A percentile compares a stretch with the other conserved stretches of the same genome.
Evolutionary conservation across 2,797 vertebrate species (phyloP).

Genomic region (Triplophysa bombifrons): DNA sequence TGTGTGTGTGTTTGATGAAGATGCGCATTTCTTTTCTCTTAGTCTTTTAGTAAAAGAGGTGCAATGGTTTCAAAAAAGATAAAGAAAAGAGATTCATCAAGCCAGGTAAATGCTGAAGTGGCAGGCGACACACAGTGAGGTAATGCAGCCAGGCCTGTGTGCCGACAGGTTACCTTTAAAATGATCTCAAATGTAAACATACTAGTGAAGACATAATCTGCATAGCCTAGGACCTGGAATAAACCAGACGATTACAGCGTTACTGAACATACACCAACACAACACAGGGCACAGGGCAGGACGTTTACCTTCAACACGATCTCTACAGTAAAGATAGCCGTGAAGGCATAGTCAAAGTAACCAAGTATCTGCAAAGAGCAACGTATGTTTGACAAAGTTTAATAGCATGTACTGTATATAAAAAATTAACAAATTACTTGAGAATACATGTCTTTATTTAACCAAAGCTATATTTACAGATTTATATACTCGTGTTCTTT

Average conservation of each 20-base stretch:
- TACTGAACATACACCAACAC: constrained; percentile 82
- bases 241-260: constrained; percentile 89
- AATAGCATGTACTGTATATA: constrained; percentile 54
- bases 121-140: constrained; percentile 88
- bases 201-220: constrained; percentile 92
- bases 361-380: constrained; percentile 94
- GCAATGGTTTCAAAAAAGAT: constrained; percentile 73
- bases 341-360: constrained; percentile 95
- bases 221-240: constrained; percentile 90
- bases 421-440: background rate
- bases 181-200: constrained; percentile 92
- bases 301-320: constrained; percentile 89
- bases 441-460: background rate
- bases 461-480: background rate
- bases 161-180: constrained; percentile 94
- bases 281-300: constrained; percentile 79
- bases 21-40: constrained; percentile 48
- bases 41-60: constrained; percentile 77
- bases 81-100: constrained; percentile 84
- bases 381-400: constrained; percentile 75
- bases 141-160: constrained; percentile 82
- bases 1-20: constrained; percentile 56
- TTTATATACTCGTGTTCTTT: background rate
- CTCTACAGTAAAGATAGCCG: constrained; percentile 93
- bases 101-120: constrained; percentile 82